Base-by-base conservation (phyloP, 2,888 invertebrate species). In the Dynastes tityus region DNA sequence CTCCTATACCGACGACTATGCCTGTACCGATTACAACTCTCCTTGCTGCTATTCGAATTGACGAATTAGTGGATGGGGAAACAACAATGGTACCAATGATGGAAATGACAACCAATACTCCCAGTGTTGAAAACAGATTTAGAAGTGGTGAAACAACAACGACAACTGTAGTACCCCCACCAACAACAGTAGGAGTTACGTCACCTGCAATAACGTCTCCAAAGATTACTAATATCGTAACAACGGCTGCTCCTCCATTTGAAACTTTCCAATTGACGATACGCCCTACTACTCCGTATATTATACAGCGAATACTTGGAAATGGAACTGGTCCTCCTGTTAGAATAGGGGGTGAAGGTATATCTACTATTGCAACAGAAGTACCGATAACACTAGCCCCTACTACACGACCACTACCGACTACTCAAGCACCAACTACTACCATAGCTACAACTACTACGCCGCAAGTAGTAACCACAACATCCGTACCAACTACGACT, bases 351-450 rank as follows among this genome's bases (percentile, higher is more conserved):
- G 68, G 29, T 11, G 65, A 78, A 61, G 55, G 27, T 51, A 63
- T 51, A 76, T 65, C 64, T 13, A 64, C 77, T 4, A 63, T 49
- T 65, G 73, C 67, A 11, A 85, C 87, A 29, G 84, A 85, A 58
- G 85, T 85, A 80, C 87, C 88, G 85, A 87, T 85, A 82, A 87
- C 82, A 27, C 84, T 85, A 83, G 86, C 86, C 82, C 86, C 85
- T 6, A 81, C 83, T n/a, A 78, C 45, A 0, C 32, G 32, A 5
- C 8, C 8, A 45, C 37, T 37, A 5, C 37, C 3, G 6, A 45
- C 2, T 45, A 37, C 29, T 78, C 70, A 3, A 22, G 51, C 81
- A 5, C 78, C 80, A 13, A 79, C 82, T 0, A 80, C 82, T 0
- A 82, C 81, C 2, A 37, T 58, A 11, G 16, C 61, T 2, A 27